phyloP scores from a whole-genome alignment of 1,140 invertebrate genomes.

The Nasonia giraulti region DNA sequence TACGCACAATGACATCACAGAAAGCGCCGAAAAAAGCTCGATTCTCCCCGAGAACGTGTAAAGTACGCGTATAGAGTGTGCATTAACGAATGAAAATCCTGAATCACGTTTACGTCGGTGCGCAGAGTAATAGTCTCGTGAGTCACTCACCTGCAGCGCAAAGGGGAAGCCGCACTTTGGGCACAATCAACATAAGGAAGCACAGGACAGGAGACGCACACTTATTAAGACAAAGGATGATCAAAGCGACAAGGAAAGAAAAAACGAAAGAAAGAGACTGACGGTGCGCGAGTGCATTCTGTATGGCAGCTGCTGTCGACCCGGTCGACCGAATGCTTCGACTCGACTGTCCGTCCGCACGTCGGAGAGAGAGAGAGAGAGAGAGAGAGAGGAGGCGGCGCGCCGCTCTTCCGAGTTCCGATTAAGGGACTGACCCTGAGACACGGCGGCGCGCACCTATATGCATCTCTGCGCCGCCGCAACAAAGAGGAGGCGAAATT shows the following conservation, averaged over 20 bases:
- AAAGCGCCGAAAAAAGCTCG: neutral
- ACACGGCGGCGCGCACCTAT: neutral
- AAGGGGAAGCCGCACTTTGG: neutral
- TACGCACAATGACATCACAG: neutral
- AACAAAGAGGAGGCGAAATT: conserved; percentile 15
- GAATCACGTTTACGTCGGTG: neutral
- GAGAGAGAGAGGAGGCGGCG: neutral
- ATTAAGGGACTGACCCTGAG: conserved; percentile 49
- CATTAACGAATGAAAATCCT: neutral
- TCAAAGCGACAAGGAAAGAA: neutral
- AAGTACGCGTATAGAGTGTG: too few species aligned
- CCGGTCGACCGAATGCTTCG: neutral
- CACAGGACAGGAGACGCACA: neutral
- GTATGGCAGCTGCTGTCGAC: neutral
- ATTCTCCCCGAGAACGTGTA: neutral
- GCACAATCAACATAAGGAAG: conserved; percentile 4
- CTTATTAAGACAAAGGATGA: neutral
- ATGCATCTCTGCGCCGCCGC: neutral
- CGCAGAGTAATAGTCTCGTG: too few species aligned
- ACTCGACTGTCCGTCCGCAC: conserved; percentile 4
- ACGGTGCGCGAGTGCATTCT: conserved; percentile 22
- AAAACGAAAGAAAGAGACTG: neutral
- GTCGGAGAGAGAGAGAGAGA: neutral
- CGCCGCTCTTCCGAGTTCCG: conserved; percentile 43
- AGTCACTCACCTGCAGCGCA: neutral